These are phyloP conservation scores for Limulus polyphemus DNA, from an alignment of 2,888 invertebrate genomes.

Conservation along the genomic window DNA sequence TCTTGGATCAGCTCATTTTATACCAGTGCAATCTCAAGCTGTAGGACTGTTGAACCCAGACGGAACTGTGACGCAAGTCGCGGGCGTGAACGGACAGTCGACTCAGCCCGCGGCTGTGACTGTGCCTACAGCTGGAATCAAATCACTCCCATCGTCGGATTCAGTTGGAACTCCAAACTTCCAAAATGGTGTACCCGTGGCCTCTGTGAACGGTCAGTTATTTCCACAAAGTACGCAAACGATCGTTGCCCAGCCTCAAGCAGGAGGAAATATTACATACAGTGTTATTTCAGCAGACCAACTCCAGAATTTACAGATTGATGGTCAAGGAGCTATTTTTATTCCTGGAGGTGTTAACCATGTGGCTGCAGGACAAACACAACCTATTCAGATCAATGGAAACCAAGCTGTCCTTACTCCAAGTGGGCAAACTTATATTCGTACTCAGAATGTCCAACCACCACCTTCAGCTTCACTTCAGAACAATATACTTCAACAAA, in stretches of 20 bases:
- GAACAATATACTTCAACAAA: slow-evolving; percentile 18
- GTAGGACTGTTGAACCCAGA: slow-evolving; percentile 25
- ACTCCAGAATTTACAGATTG: slow-evolving; percentile 64
- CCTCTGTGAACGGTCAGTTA: slow-evolving; percentile 38
- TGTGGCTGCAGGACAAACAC: slow-evolving; percentile 10
- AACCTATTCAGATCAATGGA: slow-evolving; percentile 26
- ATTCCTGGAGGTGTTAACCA: slow-evolving; percentile 46
- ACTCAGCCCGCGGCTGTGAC: slow-evolving; percentile 2
- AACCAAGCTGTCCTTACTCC: slow-evolving; percentile 37
- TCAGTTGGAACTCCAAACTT: slow-evolving; percentile 33
- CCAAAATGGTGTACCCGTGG: neutral
- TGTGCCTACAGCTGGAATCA: neutral
- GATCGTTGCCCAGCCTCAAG: neutral
- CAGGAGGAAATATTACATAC: slow-evolving; percentile 38
- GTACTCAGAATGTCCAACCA: slow-evolving; percentile 32
- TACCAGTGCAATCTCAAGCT: slow-evolving; percentile 26
- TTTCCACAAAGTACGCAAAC: slow-evolving; percentile 7
- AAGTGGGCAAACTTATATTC: slow-evolving; percentile 50
- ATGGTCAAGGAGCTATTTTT: slow-evolving; percentile 82
- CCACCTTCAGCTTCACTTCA: slow-evolving; percentile 6
- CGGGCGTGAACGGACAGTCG: slow-evolving; percentile 21
- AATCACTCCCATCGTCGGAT: neutral
- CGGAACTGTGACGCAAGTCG: slow-evolving; percentile 32
- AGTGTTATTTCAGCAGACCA: slow-evolving; percentile 33
- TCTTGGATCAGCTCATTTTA: slow-evolving; percentile 16